A percentile compares a stretch with the other conserved stretches of the same genome.
These are phyloP conservation scores for Apogon hyalosoma DNA, from an alignment of 2,797 vertebrate genomes.

Conservation along the genomic window DNA sequence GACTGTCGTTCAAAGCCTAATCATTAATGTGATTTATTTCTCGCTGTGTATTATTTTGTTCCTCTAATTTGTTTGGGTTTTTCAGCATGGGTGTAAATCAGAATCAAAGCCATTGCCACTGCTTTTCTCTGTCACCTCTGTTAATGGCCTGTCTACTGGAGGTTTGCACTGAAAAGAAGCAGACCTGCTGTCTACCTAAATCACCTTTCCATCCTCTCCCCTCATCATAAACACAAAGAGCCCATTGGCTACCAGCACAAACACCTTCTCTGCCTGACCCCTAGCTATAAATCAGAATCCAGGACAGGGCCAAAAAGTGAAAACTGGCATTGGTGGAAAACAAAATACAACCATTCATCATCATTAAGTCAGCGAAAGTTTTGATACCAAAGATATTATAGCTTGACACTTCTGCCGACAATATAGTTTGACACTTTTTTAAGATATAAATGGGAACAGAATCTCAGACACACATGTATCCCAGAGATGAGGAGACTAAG, in stretches of 20 bases:
- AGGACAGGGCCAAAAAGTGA: constrained; percentile 44
- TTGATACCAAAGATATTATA: constrained; percentile 37
- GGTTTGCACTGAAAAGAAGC: constrained; percentile 75
- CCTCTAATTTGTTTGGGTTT: constrained; percentile 82
- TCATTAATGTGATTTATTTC: constrained; percentile 84
- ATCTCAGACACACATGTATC: constrained; percentile 43
- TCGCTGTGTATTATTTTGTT: constrained; percentile 80
- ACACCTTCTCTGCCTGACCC: constrained; percentile 72
- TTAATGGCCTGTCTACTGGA: constrained; percentile 77
- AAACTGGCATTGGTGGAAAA: constrained; percentile 46
- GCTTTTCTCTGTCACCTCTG: constrained; percentile 80
- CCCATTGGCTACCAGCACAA: constrained; percentile 74
- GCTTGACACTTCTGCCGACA: constrained; percentile 45
- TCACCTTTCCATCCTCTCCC: constrained; percentile 77
- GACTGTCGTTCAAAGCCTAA: constrained; percentile 75
- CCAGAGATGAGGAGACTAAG: constrained; percentile 52
- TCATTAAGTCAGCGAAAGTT: constrained; percentile 57
- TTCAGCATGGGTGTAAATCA: constrained; percentile 79
- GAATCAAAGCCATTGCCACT: constrained; percentile 77
- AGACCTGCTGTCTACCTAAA: constrained; percentile 78
- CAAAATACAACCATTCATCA: constrained; percentile 61
- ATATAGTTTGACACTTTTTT: constrained; percentile 65
- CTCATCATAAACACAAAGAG: constrained; percentile 80
- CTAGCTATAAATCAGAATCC: constrained; percentile 66
- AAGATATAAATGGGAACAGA: constrained; percentile 67